These are phyloP conservation scores for Panulirus ornatus DNA, from an alignment of 1,140 invertebrate genomes.

Conservation along the genomic window DNA sequence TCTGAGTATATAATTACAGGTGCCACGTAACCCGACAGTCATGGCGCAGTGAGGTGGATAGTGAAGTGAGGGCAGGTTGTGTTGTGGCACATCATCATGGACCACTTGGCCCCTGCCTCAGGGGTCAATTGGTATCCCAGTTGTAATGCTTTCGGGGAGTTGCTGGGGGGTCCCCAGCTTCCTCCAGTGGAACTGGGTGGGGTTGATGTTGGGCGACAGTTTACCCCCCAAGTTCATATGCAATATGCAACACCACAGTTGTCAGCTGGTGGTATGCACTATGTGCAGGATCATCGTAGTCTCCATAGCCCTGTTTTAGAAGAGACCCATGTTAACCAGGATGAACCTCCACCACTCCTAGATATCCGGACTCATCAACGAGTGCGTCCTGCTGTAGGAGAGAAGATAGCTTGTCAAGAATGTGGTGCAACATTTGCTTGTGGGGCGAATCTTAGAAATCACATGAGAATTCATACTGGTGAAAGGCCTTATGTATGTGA, in stretches of 20 bases:
- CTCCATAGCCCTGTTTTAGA: slow-evolving; percentile 11
- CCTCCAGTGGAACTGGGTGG: slow-evolving; percentile 36
- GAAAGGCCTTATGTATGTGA: slow-evolving; percentile 93
- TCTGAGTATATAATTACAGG: slow-evolving; percentile 72
- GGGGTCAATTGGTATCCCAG: slow-evolving; percentile 63
- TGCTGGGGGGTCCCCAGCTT: slow-evolving; percentile 52
- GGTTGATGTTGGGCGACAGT: slow-evolving; percentile 37
- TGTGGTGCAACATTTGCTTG: slow-evolving; percentile 66
- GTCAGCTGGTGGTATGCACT: slow-evolving; percentile 43
- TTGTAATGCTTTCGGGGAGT: slow-evolving; percentile 69
- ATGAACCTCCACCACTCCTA: background rate
- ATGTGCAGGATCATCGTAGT: slow-evolving; percentile 43
- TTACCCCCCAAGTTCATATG: slow-evolving; percentile 32
- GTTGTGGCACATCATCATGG: slow-evolving; percentile 60
- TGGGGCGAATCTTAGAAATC: slow-evolving; percentile 79
- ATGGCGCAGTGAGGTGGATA: slow-evolving; percentile 60
- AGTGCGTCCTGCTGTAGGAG: slow-evolving; percentile 2
- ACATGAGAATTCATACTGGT: slow-evolving; percentile 91
- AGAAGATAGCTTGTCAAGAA: slow-evolving; percentile 56
- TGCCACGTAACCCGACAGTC: slow-evolving; percentile 67
- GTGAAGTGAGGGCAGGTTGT: slow-evolving; percentile 58
- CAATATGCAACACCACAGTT: slow-evolving; percentile 5
- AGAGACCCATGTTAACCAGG: background rate
- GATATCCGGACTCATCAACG: background rate
- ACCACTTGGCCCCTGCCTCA: slow-evolving; percentile 58